Conservation (phyloP, 2,113 vertebrate genomes). For the Steatornis caripensis region DNA sequence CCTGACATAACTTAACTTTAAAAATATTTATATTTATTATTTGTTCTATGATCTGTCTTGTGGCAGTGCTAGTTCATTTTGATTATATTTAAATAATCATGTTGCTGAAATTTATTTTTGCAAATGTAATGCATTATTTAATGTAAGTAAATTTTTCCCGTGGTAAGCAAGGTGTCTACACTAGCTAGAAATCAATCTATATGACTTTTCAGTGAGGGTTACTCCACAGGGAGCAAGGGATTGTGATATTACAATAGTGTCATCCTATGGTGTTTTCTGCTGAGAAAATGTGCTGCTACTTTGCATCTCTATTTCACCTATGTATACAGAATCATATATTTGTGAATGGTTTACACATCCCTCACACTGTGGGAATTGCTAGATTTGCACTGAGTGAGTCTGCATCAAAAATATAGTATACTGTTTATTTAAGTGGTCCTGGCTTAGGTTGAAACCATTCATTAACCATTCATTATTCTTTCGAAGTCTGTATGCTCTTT, state of each 20-base stretch:
- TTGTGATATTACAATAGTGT: neutral
- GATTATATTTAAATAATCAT: neutral
- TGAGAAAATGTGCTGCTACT: neutral
- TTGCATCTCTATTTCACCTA: neutral
- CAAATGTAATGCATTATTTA: neutral
- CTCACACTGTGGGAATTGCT: neutral
- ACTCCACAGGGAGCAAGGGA: neutral
- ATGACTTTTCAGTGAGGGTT: neutral
- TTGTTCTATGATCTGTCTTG: neutral
- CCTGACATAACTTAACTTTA: neutral
- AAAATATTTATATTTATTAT: neutral
- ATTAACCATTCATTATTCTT: neutral
- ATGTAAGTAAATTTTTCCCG: neutral
- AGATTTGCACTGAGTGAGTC: neutral
- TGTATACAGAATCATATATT: neutral
- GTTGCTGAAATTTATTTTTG: neutral
- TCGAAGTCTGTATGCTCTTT: neutral
- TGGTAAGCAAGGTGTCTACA: neutral
- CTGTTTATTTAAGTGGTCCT: neutral
- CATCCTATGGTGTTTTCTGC: neutral
- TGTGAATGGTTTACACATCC: neutral
- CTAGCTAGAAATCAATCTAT: neutral
- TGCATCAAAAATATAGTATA: neutral
- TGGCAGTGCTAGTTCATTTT: neutral
- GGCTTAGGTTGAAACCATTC: neutral